Evolutionary conservation across 2,113 vertebrate species (phyloP), one percentile per base, ranked within the genome.

Genomic region (Gallinago media): DNA sequence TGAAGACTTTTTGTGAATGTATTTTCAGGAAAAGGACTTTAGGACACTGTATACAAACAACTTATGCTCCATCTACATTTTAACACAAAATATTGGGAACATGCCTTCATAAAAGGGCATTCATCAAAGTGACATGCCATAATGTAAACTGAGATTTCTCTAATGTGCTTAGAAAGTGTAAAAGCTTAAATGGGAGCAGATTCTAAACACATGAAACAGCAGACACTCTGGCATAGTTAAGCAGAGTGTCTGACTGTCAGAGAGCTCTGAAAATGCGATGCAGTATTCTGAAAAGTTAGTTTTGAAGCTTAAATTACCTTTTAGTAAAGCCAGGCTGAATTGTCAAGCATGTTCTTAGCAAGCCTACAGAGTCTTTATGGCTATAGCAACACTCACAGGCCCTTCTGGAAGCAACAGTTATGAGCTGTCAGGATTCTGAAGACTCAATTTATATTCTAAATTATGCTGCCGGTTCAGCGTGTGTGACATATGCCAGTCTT

Each of bases 261-360:
- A 62, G 42, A 26, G 42, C 42, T 82, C 61, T 17, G 2, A 75
- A 89, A 84, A 89, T 79, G 63, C 0, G 5, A 52, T 76, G 36
- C 36, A 73, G 12, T 82, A 73, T 58, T 91, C 54, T 77, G 66
- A 92, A 85, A 82, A 83, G 46, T 76, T 91, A 76, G 22, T 66
- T 91, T 58, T 88, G n/a, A 72, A 86, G 22, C 49, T 89, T 72
- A 94, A 89, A 73, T 94, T 85, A 88, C 46, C 84, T 89, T 92
- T 78, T 16, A 12, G 12, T 38, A 66, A 89, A 88, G 58, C 19
- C 66, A 62, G 13, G 8, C 27, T 72, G 75, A 85, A 59, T 81
- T 89, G 92, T 85, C 87, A 95, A 71, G 82, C 40, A 0, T 38
- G 31, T 90, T 76, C 78, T 62, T 70, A 88, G 67, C 42, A 83